Evolutionary conservation across 1,140 invertebrate species (phyloP).

Genomic region (Aphelenchoides fujianensis): DNA sequence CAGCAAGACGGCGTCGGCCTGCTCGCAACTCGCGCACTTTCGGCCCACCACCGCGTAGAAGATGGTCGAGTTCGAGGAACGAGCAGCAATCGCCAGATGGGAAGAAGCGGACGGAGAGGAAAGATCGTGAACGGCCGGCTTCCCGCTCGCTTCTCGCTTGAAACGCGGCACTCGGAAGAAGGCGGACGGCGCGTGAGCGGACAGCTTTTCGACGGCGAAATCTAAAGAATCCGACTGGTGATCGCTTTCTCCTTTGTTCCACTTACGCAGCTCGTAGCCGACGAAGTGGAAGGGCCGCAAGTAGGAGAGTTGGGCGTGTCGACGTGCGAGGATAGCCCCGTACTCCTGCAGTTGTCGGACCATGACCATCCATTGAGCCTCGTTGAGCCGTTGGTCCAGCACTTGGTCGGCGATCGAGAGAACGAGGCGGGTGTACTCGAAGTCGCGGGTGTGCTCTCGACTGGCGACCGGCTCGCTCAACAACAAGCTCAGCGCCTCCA

Average conservation of each 20-base stretch:
- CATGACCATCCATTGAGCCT: conserved; percentile 31
- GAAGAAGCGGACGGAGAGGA: background rate
- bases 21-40: background rate
- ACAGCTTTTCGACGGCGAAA: background rate
- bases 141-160: no score
- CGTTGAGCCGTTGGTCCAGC: conserved; percentile 27
- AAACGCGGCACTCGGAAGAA: no score
- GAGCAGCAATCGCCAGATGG: background rate
- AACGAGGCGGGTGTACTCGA: conserved; percentile 34
- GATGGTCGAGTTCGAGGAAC: background rate
- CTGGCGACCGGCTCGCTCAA: conserved; percentile 11
- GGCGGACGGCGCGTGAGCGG: background rate
- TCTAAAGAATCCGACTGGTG: no score
- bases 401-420: conserved; percentile 26
- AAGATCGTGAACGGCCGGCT: no score
- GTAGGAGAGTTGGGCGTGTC: conserved; percentile 31
- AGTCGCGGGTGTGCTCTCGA: conserved; percentile 31
- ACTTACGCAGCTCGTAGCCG: conserved; percentile 31
- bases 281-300: conserved; percentile 37
- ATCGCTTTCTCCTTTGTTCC: background rate
- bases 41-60: background rate
- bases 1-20: background rate
- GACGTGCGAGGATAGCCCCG: conserved; percentile 22
- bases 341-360: conserved; percentile 31
- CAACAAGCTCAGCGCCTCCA: conserved; percentile 1